Evolutionary conservation across 2,797 vertebrate species (phyloP), one percentile per base, ranked within the genome.

Genomic region (Enteromius anoplus): DNA sequence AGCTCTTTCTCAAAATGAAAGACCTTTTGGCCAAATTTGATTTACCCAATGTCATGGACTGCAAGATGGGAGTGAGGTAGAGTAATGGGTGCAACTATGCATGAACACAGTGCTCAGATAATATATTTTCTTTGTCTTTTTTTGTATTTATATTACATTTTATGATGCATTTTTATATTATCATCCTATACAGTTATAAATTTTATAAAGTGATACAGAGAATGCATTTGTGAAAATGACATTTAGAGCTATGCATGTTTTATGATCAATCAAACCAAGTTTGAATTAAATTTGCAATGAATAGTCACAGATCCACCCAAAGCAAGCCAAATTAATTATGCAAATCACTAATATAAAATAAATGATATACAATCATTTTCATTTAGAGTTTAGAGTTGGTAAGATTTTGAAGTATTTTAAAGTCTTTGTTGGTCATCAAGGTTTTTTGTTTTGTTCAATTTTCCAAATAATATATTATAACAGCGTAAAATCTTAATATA

Each of bases 1-100:
- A 99, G 90, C 94, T 92, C 87, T 99, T 97, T 91, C 93, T 99
- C 69, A 96, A 96, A 83, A 92, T 99, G 93, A 96, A 95, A 62
- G 98, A 99, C 93, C 93, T 99, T 90, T 95, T 99, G 40, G 93
- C 92, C 9, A 94, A 92, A 88, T 99, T 99, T 88, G 94, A 97
- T 68, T 95, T 94, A 26, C 97, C 98, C 21, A 97, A 96, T 45
- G 97, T 99, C 85, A 98, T 99, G 92, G 98, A 99, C 93, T 99
- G 98, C 93, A 99, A 99, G 91, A 99, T 99, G 96, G 98, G 98
- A 12, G 92, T 98, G 90, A 98, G 98, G 98, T 99, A 90, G 76
- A 92, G 70, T 81, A 51, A 64, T 65, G 34, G 21, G 29, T 51
- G 37, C 32, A 62, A 40, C 21, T 47, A 1, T 17, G 37, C 40